Percentiles rank a stretch among this genome's conserved stretches.
phyloP scores from a whole-genome alignment of 2,113 vertebrate species.

The Stigmatopora nigra region DNA sequence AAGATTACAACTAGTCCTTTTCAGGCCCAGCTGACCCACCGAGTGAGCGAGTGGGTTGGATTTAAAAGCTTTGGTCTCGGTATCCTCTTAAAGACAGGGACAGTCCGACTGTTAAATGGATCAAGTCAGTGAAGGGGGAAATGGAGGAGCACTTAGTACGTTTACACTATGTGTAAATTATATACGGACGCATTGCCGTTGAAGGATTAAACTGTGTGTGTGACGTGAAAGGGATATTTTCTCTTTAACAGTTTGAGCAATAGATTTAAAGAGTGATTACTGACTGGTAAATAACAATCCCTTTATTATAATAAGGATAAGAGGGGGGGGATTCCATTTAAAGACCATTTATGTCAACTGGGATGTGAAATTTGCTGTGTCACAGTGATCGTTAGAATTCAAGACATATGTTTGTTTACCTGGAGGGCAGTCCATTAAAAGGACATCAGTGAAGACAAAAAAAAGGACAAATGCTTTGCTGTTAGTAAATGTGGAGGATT shows the following conservation, averaged over 20 bases:
- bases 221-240: slow-evolving; percentile 23
- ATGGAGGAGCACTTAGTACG: slow-evolving; percentile 51
- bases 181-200: slow-evolving; percentile 13
- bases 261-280: slow-evolving; percentile 43
- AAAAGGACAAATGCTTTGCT: slow-evolving; percentile 39
- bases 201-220: slow-evolving; percentile 45
- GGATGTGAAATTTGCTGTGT: slow-evolving; percentile 26
- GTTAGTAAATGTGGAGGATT: slow-evolving; percentile 33
- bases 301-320: slow-evolving; percentile 44
- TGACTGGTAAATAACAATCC: slow-evolving; percentile 41
- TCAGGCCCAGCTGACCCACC: slow-evolving; percentile 7
- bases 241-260: slow-evolving; percentile 25
- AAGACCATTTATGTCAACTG: slow-evolving; percentile 36
- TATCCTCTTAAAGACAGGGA: slow-evolving; percentile 64
- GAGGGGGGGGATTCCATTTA: slow-evolving; percentile 33
- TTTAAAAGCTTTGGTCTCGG: slow-evolving; percentile 58
- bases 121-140: slow-evolving; percentile 52
- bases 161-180: slow-evolving; percentile 26
- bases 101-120: slow-evolving; percentile 60
- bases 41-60: slow-evolving; percentile 17
- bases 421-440: slow-evolving; percentile 27
- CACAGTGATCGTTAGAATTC: slow-evolving; percentile 30
- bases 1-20: slow-evolving; percentile 9
- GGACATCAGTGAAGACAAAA: slow-evolving; percentile 29
- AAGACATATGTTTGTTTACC: slow-evolving; percentile 29